These are phyloP conservation scores for Pycnonotus jocosus DNA, from an alignment of 2,113 vertebrate genomes.

Conservation along the genomic window DNA sequence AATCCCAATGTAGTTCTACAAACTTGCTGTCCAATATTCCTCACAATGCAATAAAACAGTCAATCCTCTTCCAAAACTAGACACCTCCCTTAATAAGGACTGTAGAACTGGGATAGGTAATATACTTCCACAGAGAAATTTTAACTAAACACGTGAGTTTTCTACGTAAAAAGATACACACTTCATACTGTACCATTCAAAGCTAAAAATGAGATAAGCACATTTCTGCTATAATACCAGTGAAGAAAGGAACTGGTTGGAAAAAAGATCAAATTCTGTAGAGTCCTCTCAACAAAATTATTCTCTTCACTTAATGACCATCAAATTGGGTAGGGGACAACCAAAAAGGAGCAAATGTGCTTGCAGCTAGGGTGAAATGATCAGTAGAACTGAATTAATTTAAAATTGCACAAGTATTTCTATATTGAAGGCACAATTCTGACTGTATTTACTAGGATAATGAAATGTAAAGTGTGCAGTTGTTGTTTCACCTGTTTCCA, in stretches of 20 bases:
- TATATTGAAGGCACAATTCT: neutral
- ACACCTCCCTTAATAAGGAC: neutral
- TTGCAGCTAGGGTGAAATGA: neutral
- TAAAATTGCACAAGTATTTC: neutral
- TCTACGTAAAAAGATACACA: neutral
- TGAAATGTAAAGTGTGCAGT: neutral
- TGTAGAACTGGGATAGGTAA: neutral
- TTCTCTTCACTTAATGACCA: neutral
- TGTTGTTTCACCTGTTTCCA: conserved; percentile 34
- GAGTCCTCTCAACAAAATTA: neutral
- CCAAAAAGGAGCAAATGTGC: neutral
- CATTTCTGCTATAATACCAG: neutral
- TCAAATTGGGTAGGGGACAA: neutral
- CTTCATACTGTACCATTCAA: neutral
- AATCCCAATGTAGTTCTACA: neutral
- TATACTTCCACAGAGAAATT: neutral
- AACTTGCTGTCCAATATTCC: neutral
- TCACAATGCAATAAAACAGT: neutral
- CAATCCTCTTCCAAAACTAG: neutral
- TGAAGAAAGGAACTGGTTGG: neutral
- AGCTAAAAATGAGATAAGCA: neutral
- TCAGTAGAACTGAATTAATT: neutral
- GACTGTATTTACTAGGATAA: neutral
- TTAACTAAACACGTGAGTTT: neutral
- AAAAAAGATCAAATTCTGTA: neutral